Base-by-base conservation (phyloP, 1,140 invertebrate species). In the Scaptomyza hsui region DNA sequence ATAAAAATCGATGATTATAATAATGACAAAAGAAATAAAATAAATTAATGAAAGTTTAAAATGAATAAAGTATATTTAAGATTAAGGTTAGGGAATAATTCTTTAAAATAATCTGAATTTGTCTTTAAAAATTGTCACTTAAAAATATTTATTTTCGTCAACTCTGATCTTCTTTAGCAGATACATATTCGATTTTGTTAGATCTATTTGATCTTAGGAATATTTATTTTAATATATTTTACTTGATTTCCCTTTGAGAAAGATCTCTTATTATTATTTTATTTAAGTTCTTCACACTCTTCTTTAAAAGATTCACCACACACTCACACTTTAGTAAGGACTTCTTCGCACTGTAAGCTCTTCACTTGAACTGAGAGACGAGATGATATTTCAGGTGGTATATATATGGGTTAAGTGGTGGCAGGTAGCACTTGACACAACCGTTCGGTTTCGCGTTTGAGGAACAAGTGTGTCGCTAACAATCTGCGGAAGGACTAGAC, bases 391-490 rank as follows among this genome's bases (percentile, higher is more conserved):
- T 4, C 15, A 21, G 18, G 29, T 19, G 26, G 12, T 53, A 21
- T 15, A 32, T 57, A 29, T 59, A 15, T 67, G 55, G 55, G 45
- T 42, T 59, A 49, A 18, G 13, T 13, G 32, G 26, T 18, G n/a
- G 24, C 26, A 51, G 44, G 44, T 26, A 64, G 65, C 82, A 85
- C 82, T 89, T 89, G 72, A 78, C 62, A 86, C 80, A 86, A 89
- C 86, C 80, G 64, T 77, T 72, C 86, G 72, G 80, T 42, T 86
- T 80, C 77, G 80, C 80, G 80, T 81, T 86, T 86, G 75, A 78
- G 71, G 75, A 89, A 89, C 86, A 89, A 89, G 86, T 89, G 86
- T 89, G 77, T 82, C 68, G 75, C 83, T 88, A 88, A 88, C 82
- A 88, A 88, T 88, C 82, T 88, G 86, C 86, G 65, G 72, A 82